Evolutionary conservation across 2,113 vertebrate genomes (phyloP), one percentile per base, ranked within the genome.

Genomic region (Eupsittula cactorum): DNA sequence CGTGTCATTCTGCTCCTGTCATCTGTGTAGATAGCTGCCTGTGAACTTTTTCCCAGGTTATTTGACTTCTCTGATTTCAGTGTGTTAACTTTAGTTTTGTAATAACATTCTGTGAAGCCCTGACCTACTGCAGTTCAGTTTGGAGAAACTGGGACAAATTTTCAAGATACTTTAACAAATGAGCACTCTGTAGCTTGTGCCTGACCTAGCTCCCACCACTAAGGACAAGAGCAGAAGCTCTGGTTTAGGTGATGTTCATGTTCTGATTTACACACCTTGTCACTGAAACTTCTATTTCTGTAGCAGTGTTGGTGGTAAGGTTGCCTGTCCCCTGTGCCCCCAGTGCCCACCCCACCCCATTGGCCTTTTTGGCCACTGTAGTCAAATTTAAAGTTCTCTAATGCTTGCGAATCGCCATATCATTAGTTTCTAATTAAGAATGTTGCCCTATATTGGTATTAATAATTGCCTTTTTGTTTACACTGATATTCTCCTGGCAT

Each of bases 301-400:
- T 31, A 33, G 68, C 37, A 57, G 10, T 3, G 0, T 29, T 81
- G 53, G 31, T 63, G 52, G 37, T 53, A 75, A 44, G 82, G 90
- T 80, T 89, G 25, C 13, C 9, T 63, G 1, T 27, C 39, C 12
- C 86, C 81, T n/a, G n/a, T 42, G 20, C 10, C 24, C 2, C 24
- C 14, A 35, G 39, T 1, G 2, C 24, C 9, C 3, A 11, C 3
- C 16, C 55, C 20, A 14, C 13, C 8, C 6, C 25, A 50, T 13
- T 55, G n/a, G 9, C 37, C 13, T 82, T 82, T 87, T 65, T 71
- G 50, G 6, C 31, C 70, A 68, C 3, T 13, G 28, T 49, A 55
- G 62, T 10, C 25, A 84, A 86, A 74, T 74, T 42, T 10, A 29
- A 44, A 21, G 25, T 75, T 82, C 28, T 63, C 17, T 46, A 46